Evolutionary conservation across 2,888 invertebrate species (phyloP), one percentile per base, ranked within the genome.

Genomic region (Branchellion lobata): DNA sequence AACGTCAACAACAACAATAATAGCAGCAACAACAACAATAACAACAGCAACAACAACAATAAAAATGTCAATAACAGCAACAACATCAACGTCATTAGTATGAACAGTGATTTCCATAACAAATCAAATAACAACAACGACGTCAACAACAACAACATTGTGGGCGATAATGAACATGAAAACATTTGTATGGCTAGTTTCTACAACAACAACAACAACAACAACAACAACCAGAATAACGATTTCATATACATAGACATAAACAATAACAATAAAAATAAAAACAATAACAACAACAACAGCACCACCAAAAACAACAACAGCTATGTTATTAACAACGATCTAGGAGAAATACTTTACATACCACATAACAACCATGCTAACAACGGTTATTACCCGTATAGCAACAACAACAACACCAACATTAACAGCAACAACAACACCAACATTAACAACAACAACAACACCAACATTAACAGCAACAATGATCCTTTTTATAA

Each of bases 41-140:
- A 57, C 61, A 24, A 14, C 5, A 24, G 36, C 73, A 75, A 75
- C 21, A 74, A 47, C 47, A 74, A 31, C 31, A 33, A 69, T n/a
- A 69, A 33, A 3, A 8, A 27, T 31, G 29, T 27, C 14, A 69
- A 69, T 69, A 31, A 69, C 21, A 57, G 3, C 8, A 57, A 57
- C 21, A 57, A 8, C 24, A 24, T 14, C 21, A 24, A 57, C n/a
- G 5, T 18, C 5, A 24, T 5, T 57, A 57, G 8, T 5, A 57
- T 18, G 8, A n/a, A 57, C 3, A 57, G 21, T n/a, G n/a, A 57
- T 57, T 18, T 14, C 61, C 3, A 24, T 18, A 24, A 18, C 21
- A 57, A 24, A 3, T 14, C 24, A 5, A 57, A 57, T 57, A 57
- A 18, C 24, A 24, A n/a, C 61, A 14, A 24, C 21, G 21, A 57